Evolutionary conservation across 1,140 invertebrate species (phyloP).

Genomic region (Ceratosolen solmsi): DNA sequence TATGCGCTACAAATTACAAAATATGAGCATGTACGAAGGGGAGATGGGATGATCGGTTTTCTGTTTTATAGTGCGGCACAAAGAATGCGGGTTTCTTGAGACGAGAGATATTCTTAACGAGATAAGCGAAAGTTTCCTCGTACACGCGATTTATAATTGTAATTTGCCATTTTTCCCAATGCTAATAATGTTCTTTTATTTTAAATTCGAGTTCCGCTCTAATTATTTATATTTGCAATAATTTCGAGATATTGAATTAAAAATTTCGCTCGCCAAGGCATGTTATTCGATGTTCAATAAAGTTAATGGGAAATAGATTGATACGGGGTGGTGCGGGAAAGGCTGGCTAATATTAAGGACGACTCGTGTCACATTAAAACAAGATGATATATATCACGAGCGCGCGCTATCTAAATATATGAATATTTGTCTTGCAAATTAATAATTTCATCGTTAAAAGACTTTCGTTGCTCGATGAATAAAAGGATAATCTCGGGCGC

Average conservation of each 20-base stretch:
- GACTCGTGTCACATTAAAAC: background rate
- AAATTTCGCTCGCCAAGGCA: background rate
- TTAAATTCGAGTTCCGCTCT: background rate
- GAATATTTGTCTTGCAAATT: slow-evolving; percentile 9
- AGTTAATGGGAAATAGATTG: background rate
- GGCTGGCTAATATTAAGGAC: background rate
- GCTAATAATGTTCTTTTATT: background rate
- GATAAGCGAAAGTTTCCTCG: slow-evolving; percentile 5
- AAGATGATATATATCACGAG: background rate
- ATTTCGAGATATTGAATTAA: no score
- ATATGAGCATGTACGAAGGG: background rate
- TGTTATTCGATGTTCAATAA: background rate
- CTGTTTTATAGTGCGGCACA: background rate
- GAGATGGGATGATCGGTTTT: background rate
- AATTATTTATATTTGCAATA: background rate
- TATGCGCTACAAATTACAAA: slow-evolving; percentile 3
- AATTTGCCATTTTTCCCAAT: slow-evolving; percentile 7
- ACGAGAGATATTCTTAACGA: background rate
- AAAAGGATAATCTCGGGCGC: slow-evolving; percentile 5
- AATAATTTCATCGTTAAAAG: slow-evolving; percentile 24
- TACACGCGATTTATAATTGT: slow-evolving; percentile 7
- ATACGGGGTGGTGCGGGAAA: background rate
- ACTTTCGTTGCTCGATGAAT: slow-evolving; percentile 2
- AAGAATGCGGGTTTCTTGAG: background rate
- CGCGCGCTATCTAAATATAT: no score